Conservation (phyloP, 2,888 invertebrate genomes). For the Horisme vitalbata region DNA sequence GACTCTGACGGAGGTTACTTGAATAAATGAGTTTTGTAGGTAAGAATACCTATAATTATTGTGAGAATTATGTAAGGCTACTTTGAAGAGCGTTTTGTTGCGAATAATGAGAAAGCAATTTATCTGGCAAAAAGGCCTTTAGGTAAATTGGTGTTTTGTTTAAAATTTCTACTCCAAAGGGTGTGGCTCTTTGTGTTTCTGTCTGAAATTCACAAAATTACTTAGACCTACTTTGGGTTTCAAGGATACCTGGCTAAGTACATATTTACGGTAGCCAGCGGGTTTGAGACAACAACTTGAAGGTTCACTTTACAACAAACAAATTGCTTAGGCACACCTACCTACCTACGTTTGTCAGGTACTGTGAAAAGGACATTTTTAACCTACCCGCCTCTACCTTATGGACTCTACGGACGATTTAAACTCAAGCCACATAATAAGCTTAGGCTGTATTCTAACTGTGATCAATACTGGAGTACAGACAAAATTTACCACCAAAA, state of each 20-base stretch:
- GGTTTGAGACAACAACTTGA: neutral
- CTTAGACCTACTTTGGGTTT: neutral
- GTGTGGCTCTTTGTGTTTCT: conserved; percentile 1
- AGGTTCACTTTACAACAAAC: neutral
- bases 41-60: conserved; percentile 47
- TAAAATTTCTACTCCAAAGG: conserved; percentile 2
- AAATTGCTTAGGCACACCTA: too few relatives aligned
- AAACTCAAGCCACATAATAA: too few relatives aligned
- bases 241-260: too few relatives aligned
- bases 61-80: conserved; percentile 33
- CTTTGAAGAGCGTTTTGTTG: conserved; percentile 20
- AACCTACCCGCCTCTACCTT: too few relatives aligned
- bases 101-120: conserved; percentile 25
- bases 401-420: too few relatives aligned
- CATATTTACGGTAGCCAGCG: neutral
- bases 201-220: conserved; percentile 1
- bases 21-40: conserved; percentile 34
- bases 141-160: conserved; percentile 13
- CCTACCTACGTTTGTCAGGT: too few relatives aligned
- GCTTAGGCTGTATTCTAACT: too few relatives aligned
- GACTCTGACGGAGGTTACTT: conserved; percentile 38
- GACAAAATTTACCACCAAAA: too few relatives aligned
- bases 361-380: too few relatives aligned
- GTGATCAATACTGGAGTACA: too few relatives aligned
- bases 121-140: conserved; percentile 29